Conservation (phyloP, 2,113 vertebrate species). For the Kryptolebias marmoratus region DNA sequence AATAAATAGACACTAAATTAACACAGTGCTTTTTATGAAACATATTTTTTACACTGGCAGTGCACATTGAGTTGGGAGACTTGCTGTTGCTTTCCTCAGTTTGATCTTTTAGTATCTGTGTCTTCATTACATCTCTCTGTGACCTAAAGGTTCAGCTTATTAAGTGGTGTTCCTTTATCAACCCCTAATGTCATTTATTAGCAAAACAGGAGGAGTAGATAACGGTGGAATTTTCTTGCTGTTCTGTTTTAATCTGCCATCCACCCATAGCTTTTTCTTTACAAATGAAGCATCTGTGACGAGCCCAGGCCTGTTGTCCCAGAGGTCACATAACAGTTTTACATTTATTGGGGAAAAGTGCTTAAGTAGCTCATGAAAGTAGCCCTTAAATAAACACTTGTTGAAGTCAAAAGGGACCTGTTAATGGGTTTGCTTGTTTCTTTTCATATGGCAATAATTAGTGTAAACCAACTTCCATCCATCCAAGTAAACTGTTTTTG, state of each 20-base stretch:
- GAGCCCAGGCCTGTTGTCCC: constrained; percentile 50
- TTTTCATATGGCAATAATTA: constrained; percentile 47
- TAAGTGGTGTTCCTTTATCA: constrained; percentile 35
- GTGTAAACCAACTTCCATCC: constrained; percentile 3
- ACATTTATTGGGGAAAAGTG: constrained; percentile 62
- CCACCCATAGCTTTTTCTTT: constrained; percentile 31
- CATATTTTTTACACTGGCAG: constrained; percentile 16
- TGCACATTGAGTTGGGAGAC: constrained; percentile 9
- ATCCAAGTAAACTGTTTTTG: constrained; percentile 17
- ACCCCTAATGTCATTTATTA: constrained; percentile 52
- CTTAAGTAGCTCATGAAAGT: constrained; percentile 71
- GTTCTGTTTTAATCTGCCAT: constrained; percentile 58
- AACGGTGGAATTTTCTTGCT: constrained; percentile 33
- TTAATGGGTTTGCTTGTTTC: constrained; percentile 5
- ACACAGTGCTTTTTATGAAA: constrained; percentile 21
- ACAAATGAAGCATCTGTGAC: constrained; percentile 75
- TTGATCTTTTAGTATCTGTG: constrained; percentile 1
- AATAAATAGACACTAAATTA: constrained; percentile 61
- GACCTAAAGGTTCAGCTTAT: constrained; percentile 62
- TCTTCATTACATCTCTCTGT: constrained; percentile 22
- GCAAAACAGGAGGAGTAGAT: constrained; percentile 25
- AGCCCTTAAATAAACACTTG: constrained; percentile 75
- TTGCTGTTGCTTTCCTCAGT: constrained; percentile 7
- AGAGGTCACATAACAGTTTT: constrained; percentile 65
- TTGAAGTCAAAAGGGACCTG: constrained; percentile 25